These are phyloP conservation scores for Micromesistius poutassou DNA, from an alignment of 2,797 vertebrate genomes.

Conservation along the genomic window DNA sequence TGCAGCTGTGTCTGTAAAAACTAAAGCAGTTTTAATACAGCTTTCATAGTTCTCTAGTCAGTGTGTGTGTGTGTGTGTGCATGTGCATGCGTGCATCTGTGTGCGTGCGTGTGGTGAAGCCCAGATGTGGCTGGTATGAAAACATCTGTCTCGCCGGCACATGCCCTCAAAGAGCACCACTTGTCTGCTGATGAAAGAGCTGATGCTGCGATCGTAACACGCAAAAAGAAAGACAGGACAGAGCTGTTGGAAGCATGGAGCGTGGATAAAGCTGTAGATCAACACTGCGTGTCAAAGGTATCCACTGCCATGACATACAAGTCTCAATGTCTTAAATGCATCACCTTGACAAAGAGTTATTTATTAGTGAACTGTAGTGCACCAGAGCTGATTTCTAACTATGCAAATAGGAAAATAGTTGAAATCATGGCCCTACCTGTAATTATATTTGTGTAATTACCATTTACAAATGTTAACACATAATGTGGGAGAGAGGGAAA, in stretches of 20 bases:
- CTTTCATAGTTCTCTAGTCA: slow-evolving; percentile 11
- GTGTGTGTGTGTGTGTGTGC: background rate
- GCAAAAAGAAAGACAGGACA: slow-evolving; percentile 27
- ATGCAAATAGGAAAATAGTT: background rate
- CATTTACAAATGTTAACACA: background rate
- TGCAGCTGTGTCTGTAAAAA: background rate
- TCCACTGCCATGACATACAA: background rate
- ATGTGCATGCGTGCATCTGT: background rate
- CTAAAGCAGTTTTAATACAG: slow-evolving; percentile 18
- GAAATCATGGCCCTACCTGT: background rate
- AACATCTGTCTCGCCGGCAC: slow-evolving; percentile 47
- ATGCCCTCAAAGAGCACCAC: slow-evolving; percentile 52
- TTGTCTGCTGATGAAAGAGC: slow-evolving; percentile 58
- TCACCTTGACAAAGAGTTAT: background rate
- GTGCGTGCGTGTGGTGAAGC: slow-evolving; percentile 10
- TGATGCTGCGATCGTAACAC: slow-evolving; percentile 35
- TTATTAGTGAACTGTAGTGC: background rate
- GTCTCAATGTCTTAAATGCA: background rate
- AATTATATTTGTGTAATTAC: background rate
- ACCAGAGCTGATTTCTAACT: background rate
- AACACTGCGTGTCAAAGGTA: background rate
- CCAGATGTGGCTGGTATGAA: slow-evolving; percentile 63
- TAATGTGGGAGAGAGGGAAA: background rate
- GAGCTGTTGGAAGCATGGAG: slow-evolving; percentile 13
- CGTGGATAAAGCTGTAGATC: slow-evolving; percentile 2